Percentiles rank a stretch among this genome's conserved stretches.
These are phyloP conservation scores for Remorina albescens DNA, from an alignment of 2,797 vertebrate genomes.

Conservation along the genomic window DNA sequence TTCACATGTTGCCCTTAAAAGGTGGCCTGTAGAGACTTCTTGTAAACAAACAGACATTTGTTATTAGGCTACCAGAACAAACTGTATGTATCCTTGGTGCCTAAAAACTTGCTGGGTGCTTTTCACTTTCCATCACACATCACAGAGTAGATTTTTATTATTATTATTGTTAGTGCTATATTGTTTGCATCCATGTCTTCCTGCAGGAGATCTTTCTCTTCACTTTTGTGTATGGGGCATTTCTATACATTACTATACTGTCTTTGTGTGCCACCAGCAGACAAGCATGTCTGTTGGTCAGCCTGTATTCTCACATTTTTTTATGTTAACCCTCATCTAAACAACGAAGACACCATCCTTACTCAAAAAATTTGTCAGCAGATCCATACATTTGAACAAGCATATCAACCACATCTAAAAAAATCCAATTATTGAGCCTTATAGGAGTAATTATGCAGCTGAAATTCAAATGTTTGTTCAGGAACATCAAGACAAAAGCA, in stretches of 20 bases:
- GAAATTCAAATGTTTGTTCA: background rate
- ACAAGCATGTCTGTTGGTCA: background rate
- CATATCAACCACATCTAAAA: no score
- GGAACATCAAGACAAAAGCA: background rate
- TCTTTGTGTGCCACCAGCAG: background rate
- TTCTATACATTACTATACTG: background rate
- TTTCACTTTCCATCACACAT: conserved; percentile 11
- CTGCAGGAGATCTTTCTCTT: background rate
- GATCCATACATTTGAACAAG: no score
- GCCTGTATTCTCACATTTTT: no score
- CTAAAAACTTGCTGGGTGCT: background rate
- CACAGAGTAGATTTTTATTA: background rate
- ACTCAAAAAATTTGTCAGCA: no score
- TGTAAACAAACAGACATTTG: background rate
- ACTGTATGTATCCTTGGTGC: background rate
- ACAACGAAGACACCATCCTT: no score
- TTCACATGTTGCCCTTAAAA: background rate
- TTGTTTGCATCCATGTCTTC: background rate
- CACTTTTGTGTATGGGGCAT: no score
- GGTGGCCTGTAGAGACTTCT: background rate
- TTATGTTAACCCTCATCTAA: no score
- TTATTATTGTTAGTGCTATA: background rate
- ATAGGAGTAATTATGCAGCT: no score
- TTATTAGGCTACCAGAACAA: background rate
- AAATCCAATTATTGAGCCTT: no score